Evolutionary conservation across 2,113 vertebrate species (phyloP), one percentile per base, ranked within the genome.

Genomic region (Cavia aperea): DNA sequence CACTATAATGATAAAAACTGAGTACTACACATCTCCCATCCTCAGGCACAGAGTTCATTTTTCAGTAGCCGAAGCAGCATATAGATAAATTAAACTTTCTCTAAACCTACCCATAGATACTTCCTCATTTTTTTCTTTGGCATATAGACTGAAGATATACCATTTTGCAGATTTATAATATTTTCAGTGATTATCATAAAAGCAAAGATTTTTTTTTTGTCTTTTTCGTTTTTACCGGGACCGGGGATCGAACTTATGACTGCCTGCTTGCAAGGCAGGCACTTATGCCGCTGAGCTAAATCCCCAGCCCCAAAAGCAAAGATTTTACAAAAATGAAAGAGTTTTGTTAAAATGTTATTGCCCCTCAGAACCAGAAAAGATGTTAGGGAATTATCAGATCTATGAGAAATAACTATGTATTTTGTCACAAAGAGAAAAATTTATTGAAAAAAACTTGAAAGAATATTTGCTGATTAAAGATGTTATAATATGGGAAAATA

Each of bases 361-460:
- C 7, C 85, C 12, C n/a, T 85, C 36, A 73, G 62, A 86, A 49
- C 39, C 9, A 86, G 36, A 73, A 66, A 86, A 94, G 21, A 75
- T 88, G 62, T 78, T 78, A 81, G 78, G 5, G 33, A 66, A 65
- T 85, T 72, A 79, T 66, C 31, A 33, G 39, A 65, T 54, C 72
- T 7, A 21, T 63, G 23, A 85, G 21, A 54, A 90, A 29, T 29
- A 66, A 23, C 66, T 33, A 33, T n/a, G 14, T 82, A 62, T 83
- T 94, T 91, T 79, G 68, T 92, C 4, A 31, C 31, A 92, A 49
- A 49, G n/a, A 90, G 36, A 79, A 92, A 90, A 88, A 75, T 36
- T 86, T 89, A 63, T 88, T 31, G 88, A 82, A 46, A 68, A 68
- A 81, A 81, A 36, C n/a, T 65, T 72, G 21, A 92, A 82, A 39